Conservation (phyloP, 2,113 vertebrate species). For the Peromyscus californicus region DNA sequence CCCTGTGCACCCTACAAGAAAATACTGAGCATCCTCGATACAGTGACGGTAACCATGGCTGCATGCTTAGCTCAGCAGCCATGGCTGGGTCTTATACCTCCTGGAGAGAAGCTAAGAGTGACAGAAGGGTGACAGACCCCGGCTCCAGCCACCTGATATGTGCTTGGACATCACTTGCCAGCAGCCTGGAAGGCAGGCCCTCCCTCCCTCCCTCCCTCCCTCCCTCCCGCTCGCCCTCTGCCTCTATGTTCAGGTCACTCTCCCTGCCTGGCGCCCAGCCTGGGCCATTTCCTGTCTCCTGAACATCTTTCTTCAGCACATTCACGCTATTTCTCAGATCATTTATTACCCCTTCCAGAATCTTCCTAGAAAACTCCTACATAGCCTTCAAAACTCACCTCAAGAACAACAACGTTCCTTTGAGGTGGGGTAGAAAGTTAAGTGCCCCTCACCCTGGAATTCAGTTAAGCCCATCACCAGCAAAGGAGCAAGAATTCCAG, state of each 20-base stretch:
- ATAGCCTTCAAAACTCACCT: slow-evolving; percentile 3
- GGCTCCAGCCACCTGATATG: background rate
- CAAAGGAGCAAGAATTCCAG: background rate
- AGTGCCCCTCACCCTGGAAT: background rate
- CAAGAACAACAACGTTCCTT: background rate
- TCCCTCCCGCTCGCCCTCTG: slow-evolving; percentile 40
- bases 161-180: background rate
- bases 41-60: background rate
- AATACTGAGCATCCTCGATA: background rate
- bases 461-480: background rate
- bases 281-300: slow-evolving; percentile 68
- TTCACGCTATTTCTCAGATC: slow-evolving; percentile 18
- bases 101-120: background rate
- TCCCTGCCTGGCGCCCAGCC: background rate
- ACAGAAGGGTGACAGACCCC: background rate
- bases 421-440: background rate
- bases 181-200: background rate
- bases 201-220: background rate
- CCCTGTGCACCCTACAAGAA: background rate
- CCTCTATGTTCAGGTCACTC: background rate
- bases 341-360: slow-evolving; percentile 50
- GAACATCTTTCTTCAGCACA: slow-evolving; percentile 31
- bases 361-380: slow-evolving; percentile 34
- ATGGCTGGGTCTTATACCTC: background rate
- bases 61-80: background rate